Evolutionary conservation across 2,797 vertebrate genomes (phyloP).

Genomic region (Luscinia luscinia): DNA sequence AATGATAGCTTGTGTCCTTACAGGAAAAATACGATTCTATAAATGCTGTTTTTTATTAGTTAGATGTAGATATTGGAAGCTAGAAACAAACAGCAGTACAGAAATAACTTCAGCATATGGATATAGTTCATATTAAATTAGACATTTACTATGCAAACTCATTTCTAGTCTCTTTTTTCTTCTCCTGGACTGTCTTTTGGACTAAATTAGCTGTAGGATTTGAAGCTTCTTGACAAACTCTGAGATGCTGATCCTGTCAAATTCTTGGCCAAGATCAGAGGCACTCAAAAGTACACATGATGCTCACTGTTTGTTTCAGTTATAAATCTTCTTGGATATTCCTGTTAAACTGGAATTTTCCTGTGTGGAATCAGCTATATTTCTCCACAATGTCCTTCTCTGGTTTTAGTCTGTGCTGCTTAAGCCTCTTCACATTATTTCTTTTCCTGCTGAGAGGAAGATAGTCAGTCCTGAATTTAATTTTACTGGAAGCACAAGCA

Average conservation of each 20-base stretch:
- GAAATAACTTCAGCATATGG: neutral
- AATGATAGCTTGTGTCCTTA: neutral
- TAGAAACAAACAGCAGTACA: neutral
- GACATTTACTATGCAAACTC: neutral
- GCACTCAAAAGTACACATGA: neutral
- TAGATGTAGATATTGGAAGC: neutral
- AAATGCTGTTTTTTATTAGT: slow-evolving; percentile 16
- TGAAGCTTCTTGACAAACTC: neutral
- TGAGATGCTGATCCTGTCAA: neutral
- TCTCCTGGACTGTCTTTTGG: neutral
- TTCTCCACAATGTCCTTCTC: neutral
- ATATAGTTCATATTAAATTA: neutral
- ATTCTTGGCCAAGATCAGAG: neutral
- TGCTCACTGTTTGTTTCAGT: neutral
- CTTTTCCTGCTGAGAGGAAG: neutral
- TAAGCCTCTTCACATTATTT: neutral
- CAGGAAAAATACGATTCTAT: neutral
- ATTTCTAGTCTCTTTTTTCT: neutral
- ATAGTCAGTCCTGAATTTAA: neutral
- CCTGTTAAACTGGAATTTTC: neutral
- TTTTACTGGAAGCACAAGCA: neutral
- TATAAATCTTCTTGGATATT: neutral
- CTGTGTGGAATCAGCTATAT: neutral
- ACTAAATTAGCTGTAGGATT: neutral
- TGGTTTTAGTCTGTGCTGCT: neutral